Evolutionary conservation across 2,888 invertebrate species (phyloP).

Genomic region (Gibbula magus): DNA sequence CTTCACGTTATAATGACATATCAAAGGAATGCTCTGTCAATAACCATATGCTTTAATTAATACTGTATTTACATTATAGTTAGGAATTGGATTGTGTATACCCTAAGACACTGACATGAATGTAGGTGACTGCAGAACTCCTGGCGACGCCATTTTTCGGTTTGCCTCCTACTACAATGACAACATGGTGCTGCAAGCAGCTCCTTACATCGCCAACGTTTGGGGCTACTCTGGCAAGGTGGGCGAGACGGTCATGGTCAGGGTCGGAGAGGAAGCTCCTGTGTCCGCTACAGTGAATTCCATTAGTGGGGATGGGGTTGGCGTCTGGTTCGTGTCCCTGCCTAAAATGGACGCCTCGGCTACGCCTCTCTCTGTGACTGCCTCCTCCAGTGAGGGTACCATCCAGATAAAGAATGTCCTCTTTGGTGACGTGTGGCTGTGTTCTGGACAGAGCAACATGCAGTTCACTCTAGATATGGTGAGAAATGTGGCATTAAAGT

Average conservation of each 20-base stretch:
- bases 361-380: constrained; percentile 51
- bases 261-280: constrained; percentile 15
- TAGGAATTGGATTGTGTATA: no score
- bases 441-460: constrained; percentile 73
- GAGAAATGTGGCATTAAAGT: no score
- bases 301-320: constrained; percentile 2
- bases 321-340: constrained; percentile 52
- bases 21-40: no score
- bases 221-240: constrained; percentile 61
- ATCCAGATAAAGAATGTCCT: constrained; percentile 59
- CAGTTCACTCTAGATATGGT: constrained; percentile 63
- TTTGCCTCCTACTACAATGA: constrained; percentile 54
- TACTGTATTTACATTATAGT: no score
- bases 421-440: constrained; percentile 74
- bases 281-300: not conserved
- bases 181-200: constrained; percentile 65
- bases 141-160: constrained; percentile 1
- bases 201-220: constrained; percentile 53
- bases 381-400: constrained; percentile 34
- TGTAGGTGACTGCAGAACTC: no score
- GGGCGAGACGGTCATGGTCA: constrained; percentile 42
- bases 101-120: no score
- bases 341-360: constrained; percentile 37
- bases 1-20: no score
- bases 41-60: no score